These are phyloP conservation scores for Cecidostiba fungosa DNA, from an alignment of 2,888 invertebrate species.

Conservation along the genomic window DNA sequence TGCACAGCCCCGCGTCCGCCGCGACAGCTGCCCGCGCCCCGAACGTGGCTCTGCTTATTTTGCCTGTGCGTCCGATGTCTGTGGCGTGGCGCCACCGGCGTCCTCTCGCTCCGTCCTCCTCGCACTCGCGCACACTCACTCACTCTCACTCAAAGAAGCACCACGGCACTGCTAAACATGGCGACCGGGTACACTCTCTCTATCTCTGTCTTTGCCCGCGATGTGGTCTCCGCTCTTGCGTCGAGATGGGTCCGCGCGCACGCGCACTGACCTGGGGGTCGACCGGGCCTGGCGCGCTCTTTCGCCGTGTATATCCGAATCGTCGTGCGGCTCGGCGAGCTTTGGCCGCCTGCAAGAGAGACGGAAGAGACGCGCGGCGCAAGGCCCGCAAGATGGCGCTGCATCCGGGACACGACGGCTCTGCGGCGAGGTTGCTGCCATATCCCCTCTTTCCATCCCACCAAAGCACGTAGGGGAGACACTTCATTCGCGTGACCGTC, in stretches of 20 bases:
- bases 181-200: constrained; percentile 23
- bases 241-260: constrained; percentile 22
- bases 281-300: constrained; percentile 24
- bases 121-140: constrained; percentile 67
- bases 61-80: not conserved
- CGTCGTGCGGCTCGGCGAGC: constrained; percentile 55
- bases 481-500: not conserved
- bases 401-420: constrained; percentile 47
- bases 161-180: constrained; percentile 66
- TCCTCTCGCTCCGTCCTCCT: not conserved
- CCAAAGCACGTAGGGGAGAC: not conserved
- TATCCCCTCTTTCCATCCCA: not conserved
- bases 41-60: constrained; percentile 6
- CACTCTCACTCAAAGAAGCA: constrained; percentile 76
- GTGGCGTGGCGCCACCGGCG: constrained; percentile 48
- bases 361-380: constrained; percentile 55
- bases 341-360: constrained; percentile 54
- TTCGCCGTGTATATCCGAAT: constrained; percentile 41
- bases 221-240: not conserved
- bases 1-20: not conserved
- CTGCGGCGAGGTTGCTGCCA: constrained; percentile 31
- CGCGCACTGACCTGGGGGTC: constrained; percentile 4
- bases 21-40: constrained; percentile 34
- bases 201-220: constrained; percentile 67
- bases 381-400: constrained; percentile 58